phyloP scores from a whole-genome alignment of 2,888 invertebrate species.

The Oegoconia quadripuncta region DNA sequence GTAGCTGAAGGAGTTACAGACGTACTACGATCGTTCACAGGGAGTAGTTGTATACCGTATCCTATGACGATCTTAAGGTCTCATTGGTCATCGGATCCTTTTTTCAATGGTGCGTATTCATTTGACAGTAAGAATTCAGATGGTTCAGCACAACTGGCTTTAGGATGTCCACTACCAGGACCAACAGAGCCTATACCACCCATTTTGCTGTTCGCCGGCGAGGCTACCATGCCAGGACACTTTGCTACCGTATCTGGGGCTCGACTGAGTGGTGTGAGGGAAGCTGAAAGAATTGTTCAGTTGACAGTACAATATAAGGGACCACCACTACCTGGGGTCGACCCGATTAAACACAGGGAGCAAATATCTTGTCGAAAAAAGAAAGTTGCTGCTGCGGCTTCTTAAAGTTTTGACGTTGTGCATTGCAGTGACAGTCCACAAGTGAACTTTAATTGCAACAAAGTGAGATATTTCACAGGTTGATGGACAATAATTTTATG shows the following conservation, averaged over 20 bases:
- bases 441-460: too few relatives aligned
- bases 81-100: constrained; percentile 86
- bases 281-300: constrained; percentile 86
- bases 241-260: constrained; percentile 89
- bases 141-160: constrained; percentile 58
- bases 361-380: too few relatives aligned
- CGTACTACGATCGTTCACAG: constrained; percentile 80
- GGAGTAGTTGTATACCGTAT: constrained; percentile 81
- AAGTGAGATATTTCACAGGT: too few relatives aligned
- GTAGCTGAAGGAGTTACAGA: constrained; percentile 82
- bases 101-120: constrained; percentile 85
- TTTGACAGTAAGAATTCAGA: constrained; percentile 62
- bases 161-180: constrained; percentile 82
- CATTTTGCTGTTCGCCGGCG: constrained; percentile 88
- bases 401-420: too few relatives aligned
- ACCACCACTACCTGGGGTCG: constrained; percentile 45
- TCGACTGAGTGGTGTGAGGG: constrained; percentile 86
- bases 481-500: too few relatives aligned
- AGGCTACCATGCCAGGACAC: constrained; percentile 87
- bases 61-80: constrained; percentile 83
- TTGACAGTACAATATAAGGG: constrained; percentile 78
- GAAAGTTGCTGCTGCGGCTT: too few relatives aligned
- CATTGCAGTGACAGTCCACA: too few relatives aligned
- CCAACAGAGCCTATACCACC: constrained; percentile 82
- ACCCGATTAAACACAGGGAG: constrained; percentile 13